Evolutionary conservation across 2,113 vertebrate genomes (phyloP), one percentile per base, ranked within the genome.

Genomic region (Chaetorhynchus papuensis): DNA sequence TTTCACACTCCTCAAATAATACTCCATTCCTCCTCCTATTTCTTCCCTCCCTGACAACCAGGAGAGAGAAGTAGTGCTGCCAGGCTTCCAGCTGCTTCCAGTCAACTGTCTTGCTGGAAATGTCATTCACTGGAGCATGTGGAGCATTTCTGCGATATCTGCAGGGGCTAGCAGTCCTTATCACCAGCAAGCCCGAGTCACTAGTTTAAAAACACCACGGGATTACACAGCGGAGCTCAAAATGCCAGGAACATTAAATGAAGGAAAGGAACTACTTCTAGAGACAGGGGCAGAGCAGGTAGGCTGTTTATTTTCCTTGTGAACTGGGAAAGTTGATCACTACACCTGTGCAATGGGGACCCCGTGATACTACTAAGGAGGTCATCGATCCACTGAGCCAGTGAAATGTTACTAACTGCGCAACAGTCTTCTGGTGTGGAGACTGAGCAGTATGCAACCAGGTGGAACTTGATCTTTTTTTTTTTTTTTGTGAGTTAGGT

Each of bases 391-490:
- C 35, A 28, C 13, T 60, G 27, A 88, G 49, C 27, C 75, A 75
- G 59, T 49, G 28, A 33, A 65, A 61, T 33, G 33, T 92, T 96
- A 42, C 57, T 83, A 91, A 66, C 23, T 53, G 28, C 72, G 5
- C 45, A 95, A 83, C 33, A 91, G 57, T 45, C 64, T 85, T 75
- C 47, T 83, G 57, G 60, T 19, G 45, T 92, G 63, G 53, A 74
- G 56, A 72, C 28, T 35, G 52, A 80, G 24, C 21, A 83, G 35
- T 49, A 35, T 13, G 72, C 65, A 57, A 33, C 53, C 50, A 81
- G 27, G 10, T 68, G 66, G 39, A 89, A 49, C 61, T 59, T 65
- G 19, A 74, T 27, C 13, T n/a, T 15, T 16, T 47, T 53, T 50
- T 57, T 21, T 45, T 57, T 41, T 79, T n/a, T 15, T 16, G 42